Base-by-base conservation (phyloP, 1,140 invertebrate genomes). In the Drosophila pseudoananassae region DNA sequence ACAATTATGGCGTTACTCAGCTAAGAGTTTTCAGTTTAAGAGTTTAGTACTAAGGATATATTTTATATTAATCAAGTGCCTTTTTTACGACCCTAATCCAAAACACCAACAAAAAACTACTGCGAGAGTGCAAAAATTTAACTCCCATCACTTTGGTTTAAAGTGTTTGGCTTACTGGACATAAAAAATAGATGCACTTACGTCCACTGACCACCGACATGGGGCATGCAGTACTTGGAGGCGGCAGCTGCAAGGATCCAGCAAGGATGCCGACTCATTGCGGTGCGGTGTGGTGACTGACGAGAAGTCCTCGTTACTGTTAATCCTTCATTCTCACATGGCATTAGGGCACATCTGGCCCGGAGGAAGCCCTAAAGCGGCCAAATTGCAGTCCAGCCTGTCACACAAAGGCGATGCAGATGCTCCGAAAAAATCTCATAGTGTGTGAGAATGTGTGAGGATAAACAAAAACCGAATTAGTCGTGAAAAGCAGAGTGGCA, bases 381-480 rank as follows among this genome's bases (percentile, higher is more conserved):
- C 82, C 82, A 75, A 85, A 87, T 87, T 87, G 81, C 81, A 87
- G 78, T 70, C 49, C 65, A 66, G 70, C 23, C 80, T 66, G 80
- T 60, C 80, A 70, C 76, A 64, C 64, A 76, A 53, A 70, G 74
- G 70, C 79, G 70, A 65, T 74, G 78, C 79, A 56, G 64, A 75
- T 75, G 70, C 58, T 17, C 33, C 47, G 40, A 64, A 23, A 76
- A 84, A 87, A 77, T 73, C 73, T 49, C 23, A 49, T 23, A 43
- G 46, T 66, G 64, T 51, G n/a, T 64, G 23, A 61, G 55, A 63
- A 68, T 69, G 54, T 63, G 60, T 57, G 46, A 59, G 74, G 70
- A 88, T 88, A 87, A 87, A 87, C 82, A 87, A 88, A 87, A 87
- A 87, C 83, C 58, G 78, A 87, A 87, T 87, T 88, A 88, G 82